Conservation (phyloP, 2,888 invertebrate genomes). For the Cheilosia pagana region DNA sequence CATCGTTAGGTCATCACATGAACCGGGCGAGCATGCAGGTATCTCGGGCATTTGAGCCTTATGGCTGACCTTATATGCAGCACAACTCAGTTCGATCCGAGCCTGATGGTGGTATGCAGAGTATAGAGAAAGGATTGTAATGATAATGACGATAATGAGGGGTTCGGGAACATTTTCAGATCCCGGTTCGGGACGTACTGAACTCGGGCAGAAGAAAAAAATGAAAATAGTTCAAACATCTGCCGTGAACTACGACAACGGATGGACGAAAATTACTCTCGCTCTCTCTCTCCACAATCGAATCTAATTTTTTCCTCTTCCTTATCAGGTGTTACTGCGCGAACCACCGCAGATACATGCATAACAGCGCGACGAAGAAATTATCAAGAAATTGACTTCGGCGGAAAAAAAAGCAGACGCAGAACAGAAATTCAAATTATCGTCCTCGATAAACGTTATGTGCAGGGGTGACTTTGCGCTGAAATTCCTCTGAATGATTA, state of each 20-base stretch:
- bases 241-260: slow-evolving; percentile 58
- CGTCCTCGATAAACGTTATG: slow-evolving; percentile 20
- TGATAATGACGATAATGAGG: slow-evolving; percentile 72
- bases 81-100: slow-evolving; percentile 28
- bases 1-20: slow-evolving; percentile 63
- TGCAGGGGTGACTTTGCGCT: slow-evolving; percentile 41
- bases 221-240: slow-evolving; percentile 71
- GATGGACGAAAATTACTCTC: slow-evolving; percentile 62
- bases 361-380: slow-evolving; percentile 42
- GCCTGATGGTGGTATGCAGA: slow-evolving; percentile 26
- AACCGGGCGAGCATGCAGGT: slow-evolving; percentile 11
- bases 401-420: slow-evolving; percentile 10
- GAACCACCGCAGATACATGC: not conserved
- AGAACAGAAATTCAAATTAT: slow-evolving; percentile 35
- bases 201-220: not conserved
- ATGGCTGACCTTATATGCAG: slow-evolving; percentile 60
- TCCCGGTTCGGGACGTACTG: slow-evolving; percentile 42
- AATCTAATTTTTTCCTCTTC: slow-evolving; percentile 60
- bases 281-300: slow-evolving; percentile 50
- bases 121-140: slow-evolving; percentile 69
- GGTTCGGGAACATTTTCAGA: slow-evolving; percentile 58
- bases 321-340: slow-evolving; percentile 69
- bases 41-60: slow-evolving; percentile 59
- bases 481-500: slow-evolving; percentile 38
- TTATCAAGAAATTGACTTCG: slow-evolving; percentile 53